Base-by-base conservation (phyloP, 2,888 invertebrate species). In the Trichacis sp. region DNA sequence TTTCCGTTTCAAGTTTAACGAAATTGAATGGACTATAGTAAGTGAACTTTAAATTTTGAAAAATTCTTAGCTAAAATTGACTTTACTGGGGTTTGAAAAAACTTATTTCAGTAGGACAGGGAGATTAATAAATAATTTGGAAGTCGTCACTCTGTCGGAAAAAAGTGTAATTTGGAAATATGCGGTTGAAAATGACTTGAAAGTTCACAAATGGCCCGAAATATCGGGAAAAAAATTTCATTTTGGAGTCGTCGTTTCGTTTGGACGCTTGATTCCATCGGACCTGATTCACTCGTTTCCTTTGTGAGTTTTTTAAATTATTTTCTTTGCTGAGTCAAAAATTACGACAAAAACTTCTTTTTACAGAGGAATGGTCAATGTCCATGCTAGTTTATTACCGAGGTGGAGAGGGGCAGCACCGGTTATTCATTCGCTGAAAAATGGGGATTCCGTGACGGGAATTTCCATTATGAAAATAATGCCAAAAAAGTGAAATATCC, bases 361-460 rank as follows among this genome's bases (percentile, higher is more conserved):
- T 86, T 86, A 53, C 80, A 94, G 93, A 75, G 97, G 97, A 19
- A 95, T 97, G 87, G 86, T 97, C 29, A 98, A 98, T 87, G 92
- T 97, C 0, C 98, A 98, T 84, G 95, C 93, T 0, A 97, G 97
- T 85, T 83, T 97, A 48, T 85, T 98, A 65, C 98, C 98, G 0
- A 87, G 92, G 55, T 97, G 96, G 95, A 87, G 97, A 72, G 98
- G 98, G 4, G 95, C 97, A 8, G 93, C 97, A 0, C 98, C 98
- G 0, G 92, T 97, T 47, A 89, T 93, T 52, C 90, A 96, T 84
- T 90, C 96, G 0, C 85, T 98, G 50, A 88, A 95, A 74, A 90
- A 93, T 81, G 95, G 94, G 9, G 97, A 97, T 80, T 77, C 81
- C 9, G 85, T 87, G 69, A 94, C 96, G 6, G 97, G 97, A 29